phyloP scores from a whole-genome alignment of 2,113 vertebrate genomes.

The Sterrhoptilus dennistouni region DNA sequence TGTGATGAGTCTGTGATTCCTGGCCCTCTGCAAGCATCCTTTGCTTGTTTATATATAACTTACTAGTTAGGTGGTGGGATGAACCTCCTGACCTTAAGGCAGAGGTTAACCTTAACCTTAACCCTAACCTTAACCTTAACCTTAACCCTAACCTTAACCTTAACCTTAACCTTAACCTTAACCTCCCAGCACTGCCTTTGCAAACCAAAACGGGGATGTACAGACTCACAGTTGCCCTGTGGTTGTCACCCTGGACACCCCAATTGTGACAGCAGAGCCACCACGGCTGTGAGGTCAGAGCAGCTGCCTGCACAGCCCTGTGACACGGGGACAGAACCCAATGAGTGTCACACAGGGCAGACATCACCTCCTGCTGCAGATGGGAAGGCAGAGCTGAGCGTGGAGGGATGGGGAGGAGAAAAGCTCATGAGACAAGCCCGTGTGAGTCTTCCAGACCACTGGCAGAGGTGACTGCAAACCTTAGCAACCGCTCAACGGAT shows the following conservation, averaged over 20 bases:
- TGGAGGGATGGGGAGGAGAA: background rate
- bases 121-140: too few species aligned
- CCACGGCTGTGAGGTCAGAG: background rate
- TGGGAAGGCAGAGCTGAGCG: background rate
- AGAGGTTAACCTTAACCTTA: too few species aligned
- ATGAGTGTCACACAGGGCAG: background rate
- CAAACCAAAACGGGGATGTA: accelerated
- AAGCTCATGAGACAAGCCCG: background rate
- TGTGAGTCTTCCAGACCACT: background rate
- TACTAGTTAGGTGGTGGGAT: too few species aligned
- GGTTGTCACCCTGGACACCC: background rate
- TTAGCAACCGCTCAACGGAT: accelerated
- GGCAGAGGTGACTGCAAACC: background rate
- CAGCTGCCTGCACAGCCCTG: background rate
- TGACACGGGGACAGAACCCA: background rate
- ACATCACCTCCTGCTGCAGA: background rate
- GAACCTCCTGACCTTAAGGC: accelerated
- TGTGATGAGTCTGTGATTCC: accelerated
- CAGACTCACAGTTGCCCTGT: accelerated
- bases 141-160: too few species aligned
- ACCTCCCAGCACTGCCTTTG: background rate
- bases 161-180: too few species aligned
- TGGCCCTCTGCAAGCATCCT: background rate
- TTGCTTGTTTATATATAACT: background rate
- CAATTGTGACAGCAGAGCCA: background rate